Conservation (phyloP, 37 sponge, comb jelly and placozoan genomes). For the Beroe ovata region DNA sequence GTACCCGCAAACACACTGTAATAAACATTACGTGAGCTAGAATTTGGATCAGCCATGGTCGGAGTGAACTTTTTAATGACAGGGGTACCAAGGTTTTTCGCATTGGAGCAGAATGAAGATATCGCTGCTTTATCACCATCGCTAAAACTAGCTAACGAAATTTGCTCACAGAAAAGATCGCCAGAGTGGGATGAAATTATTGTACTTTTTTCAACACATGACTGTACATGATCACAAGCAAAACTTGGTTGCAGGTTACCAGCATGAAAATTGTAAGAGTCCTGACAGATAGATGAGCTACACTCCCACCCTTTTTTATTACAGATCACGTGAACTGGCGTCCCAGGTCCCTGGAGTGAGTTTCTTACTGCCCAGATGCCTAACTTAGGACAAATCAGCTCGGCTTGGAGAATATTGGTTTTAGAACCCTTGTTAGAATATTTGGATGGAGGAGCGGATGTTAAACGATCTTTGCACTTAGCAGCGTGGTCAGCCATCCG, state of each 20-base stretch:
- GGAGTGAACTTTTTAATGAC: conserved; percentile 8
- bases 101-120: not conserved
- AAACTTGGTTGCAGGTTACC: conserved; percentile 1
- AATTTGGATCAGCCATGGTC: not conserved
- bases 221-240: not conserved
- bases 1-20: conserved; percentile 48
- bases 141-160: not conserved
- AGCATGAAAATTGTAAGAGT: not conserved
- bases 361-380: not conserved
- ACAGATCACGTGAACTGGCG: not conserved
- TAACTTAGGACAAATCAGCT: conserved; percentile 12
- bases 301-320: conserved; percentile 40
- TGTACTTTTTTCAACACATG: not conserved
- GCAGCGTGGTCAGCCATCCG: not conserved
- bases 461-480: not conserved
- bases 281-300: not conserved
- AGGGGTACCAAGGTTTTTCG: not conserved
- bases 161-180: not conserved
- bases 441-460: not conserved
- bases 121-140: not conserved
- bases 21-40: not conserved
- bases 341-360: not conserved
- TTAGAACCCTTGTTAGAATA: not conserved
- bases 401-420: conserved; percentile 9
- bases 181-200: not conserved